Conservation (phyloP, 2,888 invertebrate species). For the Ornithoptera priamus region DNA sequence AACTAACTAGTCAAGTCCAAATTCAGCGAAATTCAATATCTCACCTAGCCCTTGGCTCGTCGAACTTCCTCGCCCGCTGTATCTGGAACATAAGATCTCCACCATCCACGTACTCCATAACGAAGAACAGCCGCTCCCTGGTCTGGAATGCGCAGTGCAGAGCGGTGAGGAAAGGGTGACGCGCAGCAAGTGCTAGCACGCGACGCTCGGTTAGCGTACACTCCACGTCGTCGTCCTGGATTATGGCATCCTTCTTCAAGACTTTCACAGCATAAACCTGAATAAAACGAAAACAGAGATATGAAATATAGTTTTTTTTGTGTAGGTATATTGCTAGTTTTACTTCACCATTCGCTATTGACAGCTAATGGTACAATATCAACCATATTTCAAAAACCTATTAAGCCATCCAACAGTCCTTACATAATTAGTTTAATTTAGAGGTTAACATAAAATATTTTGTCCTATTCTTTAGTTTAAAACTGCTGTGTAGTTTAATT, state of each 20-base stretch:
- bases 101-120: slow-evolving; percentile 99
- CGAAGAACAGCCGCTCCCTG: slow-evolving; percentile 96
- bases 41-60: slow-evolving; percentile 94
- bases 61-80: slow-evolving; percentile 98
- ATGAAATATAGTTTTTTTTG: too few relatives aligned
- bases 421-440: too few relatives aligned
- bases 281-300: not conserved
- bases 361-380: too few relatives aligned
- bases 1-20: too few relatives aligned
- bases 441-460: too few relatives aligned
- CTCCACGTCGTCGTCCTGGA: slow-evolving; percentile 99
- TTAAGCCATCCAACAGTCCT: too few relatives aligned
- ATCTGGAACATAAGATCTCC: slow-evolving; percentile 99
- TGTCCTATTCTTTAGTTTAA: too few relatives aligned
- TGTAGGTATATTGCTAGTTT: too few relatives aligned
- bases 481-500: too few relatives aligned
- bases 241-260: slow-evolving; percentile 97
- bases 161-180: slow-evolving; percentile 98
- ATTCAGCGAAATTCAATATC: not conserved
- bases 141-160: slow-evolving; percentile 99
- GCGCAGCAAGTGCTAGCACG: slow-evolving; percentile 97
- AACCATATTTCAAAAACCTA: too few relatives aligned
- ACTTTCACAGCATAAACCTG: slow-evolving; percentile 92
- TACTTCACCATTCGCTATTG: too few relatives aligned
- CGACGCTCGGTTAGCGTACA: slow-evolving; percentile 99